Percentiles rank a stretch among this genome's conserved stretches.
phyloP scores from a whole-genome alignment of 2,113 vertebrate species.

The Trinectes maculatus region DNA sequence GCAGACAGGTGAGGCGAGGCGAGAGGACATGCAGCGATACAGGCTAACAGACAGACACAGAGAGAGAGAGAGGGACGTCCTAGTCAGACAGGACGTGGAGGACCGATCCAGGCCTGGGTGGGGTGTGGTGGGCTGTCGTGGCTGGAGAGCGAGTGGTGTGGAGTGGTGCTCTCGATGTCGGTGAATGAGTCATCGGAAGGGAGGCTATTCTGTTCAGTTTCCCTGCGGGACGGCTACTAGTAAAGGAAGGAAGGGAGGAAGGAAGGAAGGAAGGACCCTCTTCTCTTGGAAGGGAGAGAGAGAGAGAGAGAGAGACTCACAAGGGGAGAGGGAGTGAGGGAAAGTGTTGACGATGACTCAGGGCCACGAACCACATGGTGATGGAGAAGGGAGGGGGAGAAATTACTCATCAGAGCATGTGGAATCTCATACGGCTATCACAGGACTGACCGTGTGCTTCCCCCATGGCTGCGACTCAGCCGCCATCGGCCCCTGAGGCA shows the following conservation, averaged over 20 bases:
- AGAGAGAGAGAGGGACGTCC: conserved; percentile 10
- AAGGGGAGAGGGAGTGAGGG: conserved; percentile 57
- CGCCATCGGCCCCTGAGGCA: conserved; percentile 40
- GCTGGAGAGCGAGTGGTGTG: conserved; percentile 58
- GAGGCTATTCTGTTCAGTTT: conserved; percentile 62
- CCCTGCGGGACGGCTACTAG: conserved; percentile 54
- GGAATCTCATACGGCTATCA: conserved; percentile 90
- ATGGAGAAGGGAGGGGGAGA: conserved; percentile 80
- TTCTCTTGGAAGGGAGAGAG: conserved; percentile 16
- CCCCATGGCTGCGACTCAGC: conserved; percentile 49
- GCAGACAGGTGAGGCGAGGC: neutral
- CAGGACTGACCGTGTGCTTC: conserved; percentile 85
- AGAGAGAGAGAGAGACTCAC: conserved; percentile 28
- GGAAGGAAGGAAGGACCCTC: conserved; percentile 60
- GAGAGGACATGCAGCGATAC: too few relatives aligned
- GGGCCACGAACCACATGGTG: conserved; percentile 83
- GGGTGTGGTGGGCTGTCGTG: conserved; percentile 63
- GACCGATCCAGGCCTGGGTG: conserved; percentile 61
- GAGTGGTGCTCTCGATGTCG: conserved; percentile 55
- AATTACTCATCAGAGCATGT: conserved; percentile 91
- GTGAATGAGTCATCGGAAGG: conserved; percentile 72
- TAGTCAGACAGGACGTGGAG: conserved; percentile 31
- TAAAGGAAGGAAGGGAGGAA: conserved; percentile 37
- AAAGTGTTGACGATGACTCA: conserved; percentile 85
- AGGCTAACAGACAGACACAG: conserved; percentile 6